phyloP scores from a whole-genome alignment of 2,797 vertebrate species.

The Enteromius mattozi region DNA sequence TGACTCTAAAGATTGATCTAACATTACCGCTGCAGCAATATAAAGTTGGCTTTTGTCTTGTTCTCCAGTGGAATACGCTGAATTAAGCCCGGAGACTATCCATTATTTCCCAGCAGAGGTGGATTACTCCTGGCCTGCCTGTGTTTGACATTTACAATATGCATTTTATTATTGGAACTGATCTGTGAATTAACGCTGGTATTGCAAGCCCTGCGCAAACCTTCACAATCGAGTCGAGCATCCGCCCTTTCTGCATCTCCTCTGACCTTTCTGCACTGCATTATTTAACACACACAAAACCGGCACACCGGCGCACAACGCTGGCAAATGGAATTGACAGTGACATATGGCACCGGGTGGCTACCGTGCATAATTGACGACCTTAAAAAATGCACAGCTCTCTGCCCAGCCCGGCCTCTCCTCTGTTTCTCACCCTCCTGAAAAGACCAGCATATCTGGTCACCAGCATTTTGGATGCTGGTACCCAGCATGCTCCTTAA shows the following conservation, averaged over 20 bases:
- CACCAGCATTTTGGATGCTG: background rate
- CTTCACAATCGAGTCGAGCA: constrained; percentile 62
- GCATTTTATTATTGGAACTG: constrained; percentile 85
- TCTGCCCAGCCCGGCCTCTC: background rate
- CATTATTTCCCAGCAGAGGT: constrained; percentile 81
- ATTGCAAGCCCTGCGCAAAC: constrained; percentile 59
- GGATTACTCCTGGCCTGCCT: constrained; percentile 76
- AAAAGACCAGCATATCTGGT: constrained; percentile 2
- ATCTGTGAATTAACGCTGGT: constrained; percentile 83
- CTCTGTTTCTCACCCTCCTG: constrained; percentile 35
- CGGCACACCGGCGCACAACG: constrained; percentile 74
- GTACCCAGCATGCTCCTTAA: background rate
- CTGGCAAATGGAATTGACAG: constrained; percentile 81
- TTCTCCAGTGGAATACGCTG: constrained; percentile 51
- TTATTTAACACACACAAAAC: constrained; percentile 84
- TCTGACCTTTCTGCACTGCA: constrained; percentile 82
- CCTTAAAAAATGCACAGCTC: constrained; percentile 71
- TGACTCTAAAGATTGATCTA: constrained; percentile 44
- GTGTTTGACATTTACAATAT: constrained; percentile 85
- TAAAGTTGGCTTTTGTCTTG: constrained; percentile 47
- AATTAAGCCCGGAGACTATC: constrained; percentile 70
- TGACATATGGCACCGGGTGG: constrained; percentile 79
- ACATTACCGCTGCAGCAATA: constrained; percentile 39
- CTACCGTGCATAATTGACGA: constrained; percentile 82
- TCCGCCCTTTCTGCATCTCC: constrained; percentile 73